phyloP scores from a whole-genome alignment of 2,797 vertebrate genomes.

The Rhodeus uyekii region DNA sequence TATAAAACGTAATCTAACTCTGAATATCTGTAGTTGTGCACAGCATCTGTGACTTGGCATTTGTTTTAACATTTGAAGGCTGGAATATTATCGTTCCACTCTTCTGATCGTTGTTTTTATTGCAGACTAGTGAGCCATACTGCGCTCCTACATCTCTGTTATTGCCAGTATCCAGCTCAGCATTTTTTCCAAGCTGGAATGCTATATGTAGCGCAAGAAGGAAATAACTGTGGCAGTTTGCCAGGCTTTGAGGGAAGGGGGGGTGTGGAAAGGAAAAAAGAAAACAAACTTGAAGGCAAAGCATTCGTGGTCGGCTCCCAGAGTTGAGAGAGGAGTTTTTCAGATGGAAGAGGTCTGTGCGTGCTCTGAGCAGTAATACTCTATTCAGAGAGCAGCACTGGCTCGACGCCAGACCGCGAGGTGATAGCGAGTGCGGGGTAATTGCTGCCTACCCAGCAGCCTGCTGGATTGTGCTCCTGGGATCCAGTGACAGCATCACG shows the following conservation, averaged over 20 bases:
- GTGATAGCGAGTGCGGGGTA: conserved; percentile 68
- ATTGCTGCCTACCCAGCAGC: conserved; percentile 76
- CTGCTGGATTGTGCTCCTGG: conserved; percentile 54
- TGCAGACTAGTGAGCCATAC: background rate
- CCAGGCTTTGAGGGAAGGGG: conserved; percentile 62
- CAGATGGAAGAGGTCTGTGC: background rate
- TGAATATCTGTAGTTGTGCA: background rate
- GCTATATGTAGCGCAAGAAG: conserved; percentile 57
- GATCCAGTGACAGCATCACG: conserved; percentile 55
- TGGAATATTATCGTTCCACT: background rate
- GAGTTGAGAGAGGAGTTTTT: conserved; percentile 18
- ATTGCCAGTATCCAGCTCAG: conserved; percentile 59
- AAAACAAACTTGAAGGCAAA: conserved; percentile 54
- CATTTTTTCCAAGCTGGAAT: conserved; percentile 48
- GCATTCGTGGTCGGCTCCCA: conserved; percentile 37
- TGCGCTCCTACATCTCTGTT: conserved; percentile 31
- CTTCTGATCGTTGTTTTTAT: conserved; percentile 4
- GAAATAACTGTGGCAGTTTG: conserved; percentile 65
- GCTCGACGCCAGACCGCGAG: conserved; percentile 64
- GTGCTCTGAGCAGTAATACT: conserved; percentile 14
- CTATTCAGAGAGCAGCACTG: conserved; percentile 57
- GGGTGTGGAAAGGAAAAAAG: conserved; percentile 54
- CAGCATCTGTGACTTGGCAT: background rate
- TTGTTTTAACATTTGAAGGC: background rate
- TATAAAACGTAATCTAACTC: background rate